Evolutionary conservation across 2,888 invertebrate genomes (phyloP), one percentile per base, ranked within the genome.

Genomic region (Euplexia lucipara): DNA sequence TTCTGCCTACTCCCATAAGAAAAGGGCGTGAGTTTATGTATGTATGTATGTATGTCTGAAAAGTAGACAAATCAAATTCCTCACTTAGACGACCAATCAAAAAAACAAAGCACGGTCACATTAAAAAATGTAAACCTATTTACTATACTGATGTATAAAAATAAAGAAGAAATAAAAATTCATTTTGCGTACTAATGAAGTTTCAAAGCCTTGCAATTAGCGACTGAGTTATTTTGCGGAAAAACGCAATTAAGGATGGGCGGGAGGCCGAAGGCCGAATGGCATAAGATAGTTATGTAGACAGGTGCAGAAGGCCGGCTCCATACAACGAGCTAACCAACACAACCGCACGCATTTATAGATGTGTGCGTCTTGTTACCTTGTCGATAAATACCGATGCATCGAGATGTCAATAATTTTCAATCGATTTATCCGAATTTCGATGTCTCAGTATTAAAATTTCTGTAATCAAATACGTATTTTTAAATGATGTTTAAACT

Each of bases 201-300:
- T 81, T 83, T 76, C 79, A 77, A 85, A 82, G 79, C 82, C 80
- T 64, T 75, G 83, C 83, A 85, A 85, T 85, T 85, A 84, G 84
- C 74, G 84, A 71, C 69, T 72, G 80, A 75, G 77, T 84, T 78
- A 81, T 84, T 80, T 84, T 72, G 72, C 76, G 79, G 84, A 82
- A 83, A 79, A 82, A 75, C 78, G 75, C 60, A 66, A 71, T 70
- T 85, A 85, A 67, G 53, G 84, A 75, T 70, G 83, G 63, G 35
- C 26, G 67, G 39, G 39, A 70, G 49, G 72, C 70, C 76, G 78
- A 75, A 70, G 53, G 66, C 78, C 77, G 68, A 82, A 64, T 56
- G 44, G n/a, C 20, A 68, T 3, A 14, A 22, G 22, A 57, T 44
- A 22, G 22, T 44, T 44, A 44, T 32, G 57, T 54, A 30, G 16